Conservation (phyloP, 1,140 invertebrate genomes). For the Hormaphis cornu region DNA sequence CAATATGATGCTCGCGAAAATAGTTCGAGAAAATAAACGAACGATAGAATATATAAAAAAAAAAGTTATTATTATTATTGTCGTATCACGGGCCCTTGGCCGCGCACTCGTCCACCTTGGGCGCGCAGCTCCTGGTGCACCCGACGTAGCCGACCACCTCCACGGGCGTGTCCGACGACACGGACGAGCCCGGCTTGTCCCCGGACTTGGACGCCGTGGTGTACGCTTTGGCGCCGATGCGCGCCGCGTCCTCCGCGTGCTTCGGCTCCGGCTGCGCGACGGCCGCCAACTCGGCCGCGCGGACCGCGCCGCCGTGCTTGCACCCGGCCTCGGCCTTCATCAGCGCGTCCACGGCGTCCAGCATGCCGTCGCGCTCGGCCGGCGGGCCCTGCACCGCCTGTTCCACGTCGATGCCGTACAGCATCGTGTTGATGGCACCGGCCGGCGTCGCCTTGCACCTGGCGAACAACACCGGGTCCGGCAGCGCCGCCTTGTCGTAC, state of each 20-base stretch:
- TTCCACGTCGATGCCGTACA: constrained; percentile 1
- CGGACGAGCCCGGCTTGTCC: not conserved
- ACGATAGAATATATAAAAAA: no score
- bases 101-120: no score
- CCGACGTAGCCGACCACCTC: constrained; percentile 31
- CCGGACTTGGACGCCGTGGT: not conserved
- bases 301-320: constrained; percentile 10
- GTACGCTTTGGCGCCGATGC: constrained; percentile 15
- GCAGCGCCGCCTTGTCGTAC: not conserved
- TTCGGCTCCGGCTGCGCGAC: not conserved
- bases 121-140: constrained; percentile 12
- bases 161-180: not conserved
- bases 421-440: not conserved
- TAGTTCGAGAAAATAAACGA: no score
- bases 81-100: no score
- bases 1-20: no score
- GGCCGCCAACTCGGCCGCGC: constrained; percentile 23
- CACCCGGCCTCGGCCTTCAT: constrained; percentile 24
- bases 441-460: not conserved
- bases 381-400: not conserved
- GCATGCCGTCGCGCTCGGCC: not conserved
- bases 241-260: constrained; percentile 28
- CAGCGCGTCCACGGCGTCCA: constrained; percentile 3
- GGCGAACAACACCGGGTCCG: not conserved
- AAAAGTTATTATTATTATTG: no score